A percentile compares a stretch with the other conserved stretches of the same genome.
Evolutionary conservation across 2,797 vertebrate genomes (phyloP).

Genomic region (Synanceia verrucosa): DNA sequence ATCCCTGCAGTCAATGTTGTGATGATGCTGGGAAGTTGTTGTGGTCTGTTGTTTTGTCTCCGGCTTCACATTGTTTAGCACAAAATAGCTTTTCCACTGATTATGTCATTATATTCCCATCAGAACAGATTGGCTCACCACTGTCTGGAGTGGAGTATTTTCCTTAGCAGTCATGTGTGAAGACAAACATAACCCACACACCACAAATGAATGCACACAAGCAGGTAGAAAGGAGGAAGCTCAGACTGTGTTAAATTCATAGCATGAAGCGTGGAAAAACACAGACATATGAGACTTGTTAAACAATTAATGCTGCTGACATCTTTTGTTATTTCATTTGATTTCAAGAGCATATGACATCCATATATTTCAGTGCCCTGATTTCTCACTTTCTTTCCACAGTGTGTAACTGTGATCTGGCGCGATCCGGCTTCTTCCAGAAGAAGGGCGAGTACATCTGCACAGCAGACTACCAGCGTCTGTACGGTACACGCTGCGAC

Average conservation of each 20-base stretch:
- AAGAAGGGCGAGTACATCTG: slow-evolving; percentile 99
- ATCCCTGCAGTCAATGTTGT: slow-evolving; percentile 36
- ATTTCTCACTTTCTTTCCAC: slow-evolving; percentile 42
- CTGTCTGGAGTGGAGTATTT: slow-evolving; percentile 52
- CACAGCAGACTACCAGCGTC: slow-evolving; percentile 95
- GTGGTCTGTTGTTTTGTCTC: slow-evolving; percentile 51
- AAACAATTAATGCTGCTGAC: background rate
- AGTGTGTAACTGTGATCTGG: slow-evolving; percentile 97
- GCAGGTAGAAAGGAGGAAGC: slow-evolving; percentile 4
- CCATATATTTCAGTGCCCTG: background rate
- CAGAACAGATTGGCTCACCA: slow-evolving; percentile 64
- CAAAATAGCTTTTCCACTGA: slow-evolving; percentile 70
- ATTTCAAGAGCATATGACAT: background rate
- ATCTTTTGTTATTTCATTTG: background rate
- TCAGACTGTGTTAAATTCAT: background rate
- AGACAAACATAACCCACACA: slow-evolving; percentile 37
- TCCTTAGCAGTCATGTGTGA: slow-evolving; percentile 44
- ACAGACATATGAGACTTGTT: background rate
- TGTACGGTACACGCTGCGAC: slow-evolving; percentile 97
- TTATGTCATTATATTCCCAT: slow-evolving; percentile 75
- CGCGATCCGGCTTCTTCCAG: slow-evolving; percentile 96
- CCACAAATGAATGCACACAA: slow-evolving; percentile 8
- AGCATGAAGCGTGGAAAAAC: background rate
- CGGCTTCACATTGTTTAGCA: slow-evolving; percentile 50
- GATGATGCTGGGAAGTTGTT: slow-evolving; percentile 32